A percentile compares a stretch with the other conserved stretches of the same genome.
phyloP scores from a whole-genome alignment of 1,140 invertebrate species.

The Drosophila ambigua region DNA sequence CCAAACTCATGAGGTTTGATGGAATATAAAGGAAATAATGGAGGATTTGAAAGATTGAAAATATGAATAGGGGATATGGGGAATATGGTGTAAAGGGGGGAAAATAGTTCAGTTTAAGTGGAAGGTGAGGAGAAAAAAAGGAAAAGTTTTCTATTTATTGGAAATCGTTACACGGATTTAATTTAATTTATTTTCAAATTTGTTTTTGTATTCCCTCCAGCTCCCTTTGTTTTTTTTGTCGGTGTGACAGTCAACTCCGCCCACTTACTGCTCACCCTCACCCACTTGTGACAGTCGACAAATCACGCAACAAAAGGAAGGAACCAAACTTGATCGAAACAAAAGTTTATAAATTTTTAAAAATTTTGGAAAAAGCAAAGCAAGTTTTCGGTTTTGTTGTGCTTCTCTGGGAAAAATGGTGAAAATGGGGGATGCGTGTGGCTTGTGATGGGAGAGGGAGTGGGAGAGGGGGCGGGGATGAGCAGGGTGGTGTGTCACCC shows the following conservation, averaged over 20 bases:
- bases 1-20: too few species aligned
- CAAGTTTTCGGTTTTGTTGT: background rate
- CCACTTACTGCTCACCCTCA: background rate
- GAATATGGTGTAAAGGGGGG: too few species aligned
- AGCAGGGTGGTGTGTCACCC: conserved; percentile 9
- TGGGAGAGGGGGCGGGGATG: background rate
- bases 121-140: too few species aligned
- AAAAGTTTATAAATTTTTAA: conserved; percentile 66
- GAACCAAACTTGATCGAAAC: conserved; percentile 57
- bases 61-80: too few species aligned
- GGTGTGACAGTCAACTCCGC: conserved; percentile 13
- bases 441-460: background rate
- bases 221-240: background rate
- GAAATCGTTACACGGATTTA: too few species aligned
- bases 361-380: conserved; percentile 37
- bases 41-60: too few species aligned
- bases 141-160: too few species aligned
- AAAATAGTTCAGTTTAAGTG: too few species aligned
- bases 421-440: conserved; percentile 3
- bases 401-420: background rate
- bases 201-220: background rate
- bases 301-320: conserved; percentile 53
- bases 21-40: too few species aligned
- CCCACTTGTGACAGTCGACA: conserved; percentile 51
- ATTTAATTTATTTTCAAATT: too few species aligned